Evolutionary conservation across 2,888 invertebrate genomes (phyloP).

Genomic region (Epirrhoe alternata): DNA sequence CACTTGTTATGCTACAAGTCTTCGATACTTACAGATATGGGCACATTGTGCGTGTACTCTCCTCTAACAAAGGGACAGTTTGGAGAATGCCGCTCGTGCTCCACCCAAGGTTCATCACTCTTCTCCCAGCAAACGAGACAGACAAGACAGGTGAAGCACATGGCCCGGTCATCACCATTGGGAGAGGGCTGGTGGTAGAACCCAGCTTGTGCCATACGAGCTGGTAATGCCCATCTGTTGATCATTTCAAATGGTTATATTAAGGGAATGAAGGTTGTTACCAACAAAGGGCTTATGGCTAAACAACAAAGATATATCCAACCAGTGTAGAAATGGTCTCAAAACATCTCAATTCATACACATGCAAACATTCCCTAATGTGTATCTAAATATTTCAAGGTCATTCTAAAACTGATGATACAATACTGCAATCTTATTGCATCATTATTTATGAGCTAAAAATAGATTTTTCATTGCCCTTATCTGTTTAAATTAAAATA

Average conservation of each 20-base stretch:
- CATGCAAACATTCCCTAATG: neutral
- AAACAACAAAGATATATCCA: neutral
- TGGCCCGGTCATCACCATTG: constrained; percentile 96
- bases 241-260: neutral
- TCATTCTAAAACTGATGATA: neutral
- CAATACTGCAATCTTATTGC: neutral
- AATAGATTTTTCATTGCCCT: neutral
- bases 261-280: no score
- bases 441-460: neutral
- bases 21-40: constrained; percentile 87
- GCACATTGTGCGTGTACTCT: constrained; percentile 97
- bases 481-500: neutral
- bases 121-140: constrained; percentile 99
- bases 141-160: constrained; percentile 98
- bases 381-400: neutral
- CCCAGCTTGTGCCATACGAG: constrained; percentile 98
- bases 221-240: constrained; percentile 96
- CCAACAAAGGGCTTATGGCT: no score
- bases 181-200: constrained; percentile 97
- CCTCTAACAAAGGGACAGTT: constrained; percentile 97
- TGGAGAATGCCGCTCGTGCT: constrained; percentile 97
- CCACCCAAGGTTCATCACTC: constrained; percentile 98
- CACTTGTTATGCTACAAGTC: no score
- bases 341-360: neutral
- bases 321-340: neutral